Base-by-base conservation (phyloP, 1,140 invertebrate genomes). In the Drosophila neocordata region DNA sequence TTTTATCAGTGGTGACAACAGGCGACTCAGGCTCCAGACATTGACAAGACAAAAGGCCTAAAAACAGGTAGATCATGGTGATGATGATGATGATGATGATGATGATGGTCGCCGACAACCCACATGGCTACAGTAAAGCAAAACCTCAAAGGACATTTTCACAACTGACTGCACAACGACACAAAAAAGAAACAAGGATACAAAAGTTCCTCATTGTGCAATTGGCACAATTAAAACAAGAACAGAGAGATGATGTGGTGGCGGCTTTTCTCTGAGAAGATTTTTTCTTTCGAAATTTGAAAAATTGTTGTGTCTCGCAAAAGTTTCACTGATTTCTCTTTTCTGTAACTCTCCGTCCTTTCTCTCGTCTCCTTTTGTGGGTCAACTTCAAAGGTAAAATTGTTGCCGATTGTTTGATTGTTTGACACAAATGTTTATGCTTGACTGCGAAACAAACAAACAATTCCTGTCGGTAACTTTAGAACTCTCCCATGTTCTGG, bases 391-490 rank as follows among this genome's bases (percentile, higher is more conserved):
- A 77, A 77, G 74, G 34, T 38, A 48, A 63, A 62, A 70, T 69
- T 70, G 52, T 77, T 77, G 66, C 66, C 81, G 67, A 81, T 81
- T 85, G 82, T 87, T 87, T 82, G 78, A 88, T 87, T 87, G 82
- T 87, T 88, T 88, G 83, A 55, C 71, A 82, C 67, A 88, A 88
- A 88, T 87, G 78, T 87, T 88, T 87, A 82, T 88, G 82, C 83
- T 88, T 87, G 82, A 87, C 83, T 82, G 83, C 78, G 83, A 87
- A 60, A 85, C 75, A 85, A 79, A 82, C 57, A 73, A 73, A 65
- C 73, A 76, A 77, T 76, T 64, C 34, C 51, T 15, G 44, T 34
- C 44, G 44, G 48, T 24, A 41, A 12, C 52, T 73, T 76, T 58
- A 64, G 65, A 76, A 64, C 20, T 48, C n/a, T 9, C 7, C 11